phyloP scores from a whole-genome alignment of 2,888 invertebrate genomes.

The Mellilla xanthometata region DNA sequence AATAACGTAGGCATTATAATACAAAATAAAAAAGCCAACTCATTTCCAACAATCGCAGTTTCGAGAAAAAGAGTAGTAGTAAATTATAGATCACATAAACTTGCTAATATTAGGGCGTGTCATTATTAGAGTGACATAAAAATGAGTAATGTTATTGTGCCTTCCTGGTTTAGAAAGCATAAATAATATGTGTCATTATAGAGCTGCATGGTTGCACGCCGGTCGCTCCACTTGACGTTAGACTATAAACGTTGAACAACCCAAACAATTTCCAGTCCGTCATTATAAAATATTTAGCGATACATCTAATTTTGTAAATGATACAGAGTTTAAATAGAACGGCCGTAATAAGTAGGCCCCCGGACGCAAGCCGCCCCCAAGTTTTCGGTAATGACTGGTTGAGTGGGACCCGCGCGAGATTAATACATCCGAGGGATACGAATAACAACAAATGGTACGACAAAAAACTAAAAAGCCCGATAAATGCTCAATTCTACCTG shows the following conservation, averaged over 20 bases:
- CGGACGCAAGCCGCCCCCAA: slow-evolving; percentile 77
- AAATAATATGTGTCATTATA: slow-evolving; percentile 57
- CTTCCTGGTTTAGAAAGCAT: slow-evolving; percentile 45
- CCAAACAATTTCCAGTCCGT: slow-evolving; percentile 61
- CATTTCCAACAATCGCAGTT: slow-evolving; percentile 15
- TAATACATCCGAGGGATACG: slow-evolving; percentile 77
- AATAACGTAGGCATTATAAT: slow-evolving; percentile 25
- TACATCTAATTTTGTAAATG: slow-evolving; percentile 78
- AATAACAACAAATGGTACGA: slow-evolving; percentile 73
- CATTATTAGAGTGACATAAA: slow-evolving; percentile 42
- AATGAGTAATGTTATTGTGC: slow-evolving; percentile 43
- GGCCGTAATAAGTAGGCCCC: slow-evolving; percentile 78
- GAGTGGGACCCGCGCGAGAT: slow-evolving; percentile 70
- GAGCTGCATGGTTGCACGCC: slow-evolving; percentile 40
- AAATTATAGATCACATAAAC: slow-evolving; percentile 48
- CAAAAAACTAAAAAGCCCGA: slow-evolving; percentile 77
- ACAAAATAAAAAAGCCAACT: slow-evolving; percentile 21
- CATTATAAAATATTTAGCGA: slow-evolving; percentile 83
- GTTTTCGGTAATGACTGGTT: slow-evolving; percentile 78
- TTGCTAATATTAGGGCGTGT: slow-evolving; percentile 56
- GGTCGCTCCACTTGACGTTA: slow-evolving; percentile 47
- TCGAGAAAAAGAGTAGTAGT: slow-evolving; percentile 16
- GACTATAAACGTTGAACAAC: slow-evolving; percentile 56
- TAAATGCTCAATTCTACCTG: slow-evolving; percentile 76
- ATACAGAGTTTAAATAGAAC: slow-evolving; percentile 77